These are phyloP conservation scores for Drosophila pseudotalamancana DNA, from an alignment of 2,888 invertebrate genomes.

Conservation along the genomic window DNA sequence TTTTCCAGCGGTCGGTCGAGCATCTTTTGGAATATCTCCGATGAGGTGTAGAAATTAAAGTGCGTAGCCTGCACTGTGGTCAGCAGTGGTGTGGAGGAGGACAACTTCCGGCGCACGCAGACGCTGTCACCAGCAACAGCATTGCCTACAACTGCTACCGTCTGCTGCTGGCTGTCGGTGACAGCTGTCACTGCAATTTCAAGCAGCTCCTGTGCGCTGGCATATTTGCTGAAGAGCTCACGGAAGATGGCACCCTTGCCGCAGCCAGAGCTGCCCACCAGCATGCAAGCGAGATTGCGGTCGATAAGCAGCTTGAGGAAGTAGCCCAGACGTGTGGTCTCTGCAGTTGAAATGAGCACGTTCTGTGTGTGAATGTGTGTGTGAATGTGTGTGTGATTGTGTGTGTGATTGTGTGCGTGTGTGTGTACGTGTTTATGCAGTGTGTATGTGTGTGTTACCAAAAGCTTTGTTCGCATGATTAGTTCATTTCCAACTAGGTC, in stretches of 20 bases:
- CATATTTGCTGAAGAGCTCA: constrained; percentile 86
- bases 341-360: constrained; percentile 93
- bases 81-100: constrained; percentile 78
- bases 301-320: constrained; percentile 94
- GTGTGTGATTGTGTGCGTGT: neutral
- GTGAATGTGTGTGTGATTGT: neutral
- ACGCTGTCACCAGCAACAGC: constrained; percentile 6
- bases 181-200: constrained; percentile 88
- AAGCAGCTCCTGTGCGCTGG: constrained; percentile 65
- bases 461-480: constrained; percentile 49
- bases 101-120: constrained; percentile 84
- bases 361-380: constrained; percentile 85
- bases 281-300: constrained; percentile 93
- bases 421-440: neutral
- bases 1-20: constrained; percentile 97
- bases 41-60: constrained; percentile 97
- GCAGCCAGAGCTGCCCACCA: constrained; percentile 95
- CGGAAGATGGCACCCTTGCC: constrained; percentile 96
- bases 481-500: constrained; percentile 42
- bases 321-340: constrained; percentile 93
- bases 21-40: constrained; percentile 94
- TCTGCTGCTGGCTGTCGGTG: constrained; percentile 85
- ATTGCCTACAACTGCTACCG: constrained; percentile 8
- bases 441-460: constrained; percentile 15
- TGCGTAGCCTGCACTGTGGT: constrained; percentile 81